A percentile compares a stretch with the other conserved stretches of the same genome.
Conservation (phyloP, 2,888 invertebrate species). For the Celastrina argiolus region DNA sequence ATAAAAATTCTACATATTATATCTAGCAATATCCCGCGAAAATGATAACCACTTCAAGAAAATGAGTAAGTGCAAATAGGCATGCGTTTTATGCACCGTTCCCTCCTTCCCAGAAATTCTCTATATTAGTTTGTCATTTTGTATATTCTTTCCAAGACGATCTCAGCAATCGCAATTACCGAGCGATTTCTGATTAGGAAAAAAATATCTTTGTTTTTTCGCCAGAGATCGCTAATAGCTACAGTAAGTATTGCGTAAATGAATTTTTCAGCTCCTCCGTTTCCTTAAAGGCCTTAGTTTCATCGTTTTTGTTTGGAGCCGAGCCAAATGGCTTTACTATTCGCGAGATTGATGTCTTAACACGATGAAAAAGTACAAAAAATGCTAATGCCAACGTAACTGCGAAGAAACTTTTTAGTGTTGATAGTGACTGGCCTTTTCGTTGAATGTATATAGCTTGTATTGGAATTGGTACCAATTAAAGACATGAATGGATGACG, state of each 20-base stretch:
- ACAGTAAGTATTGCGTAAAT: slow-evolving; percentile 14
- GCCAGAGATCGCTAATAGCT: slow-evolving; percentile 2
- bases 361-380: slow-evolving; percentile 45
- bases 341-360: slow-evolving; percentile 59
- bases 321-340: slow-evolving; percentile 61
- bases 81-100: too few relatives aligned
- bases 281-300: slow-evolving; percentile 21
- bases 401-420: slow-evolving; percentile 34
- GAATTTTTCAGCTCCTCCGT: slow-evolving; percentile 20
- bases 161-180: slow-evolving; percentile 8
- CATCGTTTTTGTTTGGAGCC: slow-evolving; percentile 51
- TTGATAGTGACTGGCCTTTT: slow-evolving; percentile 12
- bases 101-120: too few relatives aligned
- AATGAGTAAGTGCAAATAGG: too few relatives aligned
- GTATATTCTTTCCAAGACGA: too few relatives aligned
- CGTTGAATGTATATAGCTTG: too few relatives aligned
- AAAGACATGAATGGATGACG: too few relatives aligned
- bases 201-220: neutral
- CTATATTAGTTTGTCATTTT: too few relatives aligned
- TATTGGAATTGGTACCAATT: too few relatives aligned
- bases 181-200: slow-evolving; percentile 10
- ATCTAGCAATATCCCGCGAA: too few relatives aligned
- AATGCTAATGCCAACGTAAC: slow-evolving; percentile 49
- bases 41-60: too few relatives aligned
- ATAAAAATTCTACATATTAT: too few relatives aligned